Percentiles rank a stretch among this genome's conserved stretches.
These are phyloP conservation scores for Lepidochrysops patricia DNA, from an alignment of 2,888 invertebrate genomes.

Conservation along the genomic window DNA sequence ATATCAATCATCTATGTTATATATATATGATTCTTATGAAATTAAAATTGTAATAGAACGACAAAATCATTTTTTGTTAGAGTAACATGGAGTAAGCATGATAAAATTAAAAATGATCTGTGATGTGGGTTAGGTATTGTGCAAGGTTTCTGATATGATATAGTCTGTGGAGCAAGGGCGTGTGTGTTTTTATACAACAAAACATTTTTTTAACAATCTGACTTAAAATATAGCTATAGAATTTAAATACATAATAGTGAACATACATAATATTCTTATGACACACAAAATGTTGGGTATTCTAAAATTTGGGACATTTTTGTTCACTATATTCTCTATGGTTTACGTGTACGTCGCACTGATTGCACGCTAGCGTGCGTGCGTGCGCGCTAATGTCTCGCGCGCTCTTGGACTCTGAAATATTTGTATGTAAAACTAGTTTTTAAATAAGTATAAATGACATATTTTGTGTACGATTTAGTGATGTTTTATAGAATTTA, in stretches of 20 bases:
- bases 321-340: not conserved
- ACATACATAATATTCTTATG: too few species aligned
- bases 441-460: conserved; percentile 51
- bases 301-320: not conserved
- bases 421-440: conserved; percentile 30
- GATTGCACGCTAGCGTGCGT: not conserved
- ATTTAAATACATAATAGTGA: too few species aligned
- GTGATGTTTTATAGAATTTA: conserved; percentile 32
- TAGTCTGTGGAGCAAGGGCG: conserved; percentile 15
- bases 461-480: conserved; percentile 67
- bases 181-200: not conserved
- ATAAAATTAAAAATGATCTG: conserved; percentile 42
- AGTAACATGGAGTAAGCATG: conserved; percentile 8
- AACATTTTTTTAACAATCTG: not conserved
- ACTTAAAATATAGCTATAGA: not conserved
- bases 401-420: not conserved
- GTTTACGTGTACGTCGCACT: not conserved
- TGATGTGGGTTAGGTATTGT: conserved; percentile 42
- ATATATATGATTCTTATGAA: not conserved
- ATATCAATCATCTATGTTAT: too few species aligned
- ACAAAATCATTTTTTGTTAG: not conserved
- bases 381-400: not conserved
- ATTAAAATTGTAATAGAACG: not conserved
- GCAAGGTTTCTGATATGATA: conserved; percentile 14
- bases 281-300: too few species aligned